phyloP scores from a whole-genome alignment of 1,140 invertebrate species.

The Ctenoplectra terminalis region DNA sequence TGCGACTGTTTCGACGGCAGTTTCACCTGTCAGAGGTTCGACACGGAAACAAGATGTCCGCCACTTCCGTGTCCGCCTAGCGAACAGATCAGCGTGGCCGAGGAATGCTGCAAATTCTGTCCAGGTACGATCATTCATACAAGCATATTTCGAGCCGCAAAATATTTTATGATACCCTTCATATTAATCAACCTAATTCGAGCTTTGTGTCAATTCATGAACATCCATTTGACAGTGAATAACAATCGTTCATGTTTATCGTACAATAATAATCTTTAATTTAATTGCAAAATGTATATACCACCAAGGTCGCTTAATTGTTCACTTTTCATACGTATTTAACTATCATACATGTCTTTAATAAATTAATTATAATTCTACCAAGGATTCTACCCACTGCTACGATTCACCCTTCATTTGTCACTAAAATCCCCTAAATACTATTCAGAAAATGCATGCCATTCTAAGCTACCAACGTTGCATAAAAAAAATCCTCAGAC shows the following conservation, averaged over 20 bases:
- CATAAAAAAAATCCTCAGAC: neutral
- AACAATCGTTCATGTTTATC: neutral
- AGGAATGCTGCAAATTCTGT: slow-evolving; percentile 96
- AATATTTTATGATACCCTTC: neutral
- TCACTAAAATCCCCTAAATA: neutral
- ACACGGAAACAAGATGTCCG: slow-evolving; percentile 90
- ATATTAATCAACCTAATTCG: neutral
- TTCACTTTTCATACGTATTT: too few relatives aligned
- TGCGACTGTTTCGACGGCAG: slow-evolving; percentile 91
- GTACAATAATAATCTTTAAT: neutral
- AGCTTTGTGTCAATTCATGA: neutral
- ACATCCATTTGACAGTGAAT: neutral
- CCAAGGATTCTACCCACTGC: neutral
- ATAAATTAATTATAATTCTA: neutral
- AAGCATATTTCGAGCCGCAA: neutral
- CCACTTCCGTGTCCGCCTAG: slow-evolving; percentile 89
- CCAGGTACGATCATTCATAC: slow-evolving; percentile 85
- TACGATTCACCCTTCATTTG: neutral
- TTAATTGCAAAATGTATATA: too few relatives aligned
- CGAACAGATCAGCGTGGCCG: slow-evolving; percentile 91
- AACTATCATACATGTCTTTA: neutral
- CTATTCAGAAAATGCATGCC: neutral
- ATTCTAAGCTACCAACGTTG: neutral
- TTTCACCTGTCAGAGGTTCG: slow-evolving; percentile 89
- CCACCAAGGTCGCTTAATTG: too few relatives aligned